Base-by-base conservation (phyloP, 2,797 vertebrate species). In the Ctenopoma kingsleyae region DNA sequence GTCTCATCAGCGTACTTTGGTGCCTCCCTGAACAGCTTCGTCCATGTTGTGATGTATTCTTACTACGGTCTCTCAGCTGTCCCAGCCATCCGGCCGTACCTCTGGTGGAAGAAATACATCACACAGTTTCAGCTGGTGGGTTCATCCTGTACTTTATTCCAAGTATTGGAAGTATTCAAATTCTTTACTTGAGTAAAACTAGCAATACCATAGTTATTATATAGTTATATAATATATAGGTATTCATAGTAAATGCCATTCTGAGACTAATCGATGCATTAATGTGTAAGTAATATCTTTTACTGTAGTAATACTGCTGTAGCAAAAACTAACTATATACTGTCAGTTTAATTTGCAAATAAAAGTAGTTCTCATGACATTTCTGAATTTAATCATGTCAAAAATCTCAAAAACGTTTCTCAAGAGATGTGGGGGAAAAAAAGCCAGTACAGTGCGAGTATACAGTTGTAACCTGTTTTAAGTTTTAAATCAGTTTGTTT, bases 101-200 rank as follows among this genome's bases (percentile, higher is more conserved):
- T 99, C 55, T 99, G 98, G 98, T 99, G 98, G 98, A 99, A 99
- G 93, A 99, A 95, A 84, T 99, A 99, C 89, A 98, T 99, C 91
- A 99, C 98, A 35, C 98, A 99, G 91, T 93, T 97, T 4, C 98
- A 99, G 91, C 93, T 99, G 96, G 98, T 98, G 91, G 94, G 97
- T 93, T 61, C 8, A 9, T 40, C 43, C 15, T 51, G 8, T 8
- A 36, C 9, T 46, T 67, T 55, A 1, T 16, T 47, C 11, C 4
- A 36, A 1, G 13, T 16, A 23, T 41, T 32, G 4, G 1, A 41
- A 49, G 8, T 22, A 22, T 19, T 32, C 12, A 17, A 2, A 41
- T 48, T 3, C 9, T 30, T 52, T 17, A 32, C 12, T 53, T 43
- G n/a, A 35, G 2, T 40, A 20, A 54, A 53, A 47, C 15, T 17